Percentiles rank a stretch among this genome's conserved stretches.
These are phyloP conservation scores for Nebria ingens DNA, from an alignment of 1,140 invertebrate species.

Conservation along the genomic window DNA sequence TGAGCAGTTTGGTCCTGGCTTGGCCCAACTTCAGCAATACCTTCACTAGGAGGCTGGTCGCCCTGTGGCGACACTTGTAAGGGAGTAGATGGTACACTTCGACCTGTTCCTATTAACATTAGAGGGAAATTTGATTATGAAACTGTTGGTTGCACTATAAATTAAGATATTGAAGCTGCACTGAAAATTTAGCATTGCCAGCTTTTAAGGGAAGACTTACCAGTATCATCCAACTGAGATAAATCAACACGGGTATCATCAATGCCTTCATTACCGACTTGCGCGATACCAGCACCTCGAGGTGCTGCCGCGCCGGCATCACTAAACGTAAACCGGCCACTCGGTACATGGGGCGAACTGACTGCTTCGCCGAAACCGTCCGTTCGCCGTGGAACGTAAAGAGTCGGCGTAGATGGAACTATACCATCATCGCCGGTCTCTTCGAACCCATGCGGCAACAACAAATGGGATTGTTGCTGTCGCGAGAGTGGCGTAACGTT, in stretches of 20 bases:
- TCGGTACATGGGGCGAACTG: conserved; percentile 71
- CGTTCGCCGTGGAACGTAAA: conserved; percentile 69
- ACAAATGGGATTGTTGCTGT: conserved; percentile 27
- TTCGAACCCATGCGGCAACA: conserved; percentile 41
- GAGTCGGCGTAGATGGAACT: conserved; percentile 80
- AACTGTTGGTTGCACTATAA: neutral
- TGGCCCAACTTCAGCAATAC: conserved; percentile 22
- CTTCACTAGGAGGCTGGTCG: conserved; percentile 32
- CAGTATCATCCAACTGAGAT: conserved; percentile 52
- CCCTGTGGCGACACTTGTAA: conserved; percentile 58
- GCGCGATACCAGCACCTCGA: conserved; percentile 30
- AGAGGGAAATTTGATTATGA: neutral
- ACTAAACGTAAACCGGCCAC: conserved; percentile 62
- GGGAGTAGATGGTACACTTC: conserved; percentile 62
- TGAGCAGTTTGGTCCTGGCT: conserved; percentile 24
- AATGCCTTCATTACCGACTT: conserved; percentile 50
- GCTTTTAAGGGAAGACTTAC: conserved; percentile 1
- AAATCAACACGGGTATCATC: conserved; percentile 70
- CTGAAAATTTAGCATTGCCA: neutral
- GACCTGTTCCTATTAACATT: conserved; percentile 38
- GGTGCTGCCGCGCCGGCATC: conserved; percentile 38
- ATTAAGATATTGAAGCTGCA: too few species aligned
- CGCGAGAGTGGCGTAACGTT: conserved; percentile 25
- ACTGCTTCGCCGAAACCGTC: conserved; percentile 89
- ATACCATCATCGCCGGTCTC: conserved; percentile 77